These are phyloP conservation scores for Heliconius charithonia DNA, from an alignment of 2,888 invertebrate genomes.

Conservation along the genomic window DNA sequence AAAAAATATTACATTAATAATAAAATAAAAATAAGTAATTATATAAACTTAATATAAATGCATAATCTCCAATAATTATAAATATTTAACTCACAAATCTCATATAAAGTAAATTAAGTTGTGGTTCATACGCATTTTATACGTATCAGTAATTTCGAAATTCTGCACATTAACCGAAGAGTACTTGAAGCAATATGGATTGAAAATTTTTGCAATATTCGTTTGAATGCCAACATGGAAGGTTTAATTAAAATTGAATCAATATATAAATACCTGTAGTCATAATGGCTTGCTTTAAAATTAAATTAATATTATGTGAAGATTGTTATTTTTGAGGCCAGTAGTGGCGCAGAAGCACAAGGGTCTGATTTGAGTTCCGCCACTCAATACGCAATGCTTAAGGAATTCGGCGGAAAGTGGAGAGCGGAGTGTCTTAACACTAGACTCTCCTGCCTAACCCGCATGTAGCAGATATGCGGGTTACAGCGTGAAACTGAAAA, in stretches of 20 bases:
- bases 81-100: background rate
- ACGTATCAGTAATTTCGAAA: constrained; percentile 36
- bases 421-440: too few species aligned
- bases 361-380: too few species aligned
- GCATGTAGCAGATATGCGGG: too few species aligned
- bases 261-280: too few species aligned
- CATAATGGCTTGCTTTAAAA: too few species aligned
- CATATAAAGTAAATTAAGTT: constrained; percentile 15
- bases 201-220: constrained; percentile 23
- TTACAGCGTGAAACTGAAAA: too few species aligned
- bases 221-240: constrained; percentile 6
- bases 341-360: too few species aligned
- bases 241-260: constrained; percentile 12
- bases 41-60: background rate
- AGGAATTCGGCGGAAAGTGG: too few species aligned
- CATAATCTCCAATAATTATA: background rate
- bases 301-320: too few species aligned
- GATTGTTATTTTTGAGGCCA: too few species aligned
- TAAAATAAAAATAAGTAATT: background rate
- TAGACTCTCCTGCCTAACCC: too few species aligned
- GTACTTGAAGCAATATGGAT: constrained; percentile 29
- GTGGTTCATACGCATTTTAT: constrained; percentile 12
- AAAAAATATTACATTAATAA: background rate
- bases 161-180: constrained; percentile 35
- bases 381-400: too few species aligned